These are phyloP conservation scores for Lasioglossum pauxillum DNA, from an alignment of 2,888 invertebrate genomes.

Conservation along the genomic window DNA sequence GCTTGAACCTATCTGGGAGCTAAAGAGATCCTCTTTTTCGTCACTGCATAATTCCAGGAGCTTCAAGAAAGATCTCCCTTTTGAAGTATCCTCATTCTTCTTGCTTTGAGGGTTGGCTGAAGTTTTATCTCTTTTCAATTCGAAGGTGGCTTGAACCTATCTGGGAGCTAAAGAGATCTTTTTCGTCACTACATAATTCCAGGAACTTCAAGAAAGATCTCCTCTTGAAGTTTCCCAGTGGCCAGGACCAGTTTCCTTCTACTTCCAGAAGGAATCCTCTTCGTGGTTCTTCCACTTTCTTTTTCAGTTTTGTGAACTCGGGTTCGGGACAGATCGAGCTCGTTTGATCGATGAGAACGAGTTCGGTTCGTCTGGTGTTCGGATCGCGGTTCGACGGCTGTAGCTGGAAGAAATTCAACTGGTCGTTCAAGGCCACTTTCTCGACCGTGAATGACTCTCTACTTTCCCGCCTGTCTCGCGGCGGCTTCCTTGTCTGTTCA, in stretches of 20 bases:
- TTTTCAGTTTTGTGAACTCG: background rate
- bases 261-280: background rate
- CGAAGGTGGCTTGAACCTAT: no score
- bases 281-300: background rate
- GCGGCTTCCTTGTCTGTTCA: constrained; percentile 12
- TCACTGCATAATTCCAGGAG: background rate
- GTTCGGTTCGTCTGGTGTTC: background rate
- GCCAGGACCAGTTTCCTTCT: background rate
- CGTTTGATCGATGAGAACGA: background rate
- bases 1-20: no score
- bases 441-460: constrained; percentile 15
- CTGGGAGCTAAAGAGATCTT: no score
- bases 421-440: constrained; percentile 18
- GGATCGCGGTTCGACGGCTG: background rate
- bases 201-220: no score
- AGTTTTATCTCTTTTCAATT: background rate
- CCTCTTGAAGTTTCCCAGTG: background rate
- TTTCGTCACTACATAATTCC: no score
- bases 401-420: constrained; percentile 11
- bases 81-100: background rate
- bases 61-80: background rate
- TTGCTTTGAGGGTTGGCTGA: background rate
- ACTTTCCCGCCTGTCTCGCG: constrained; percentile 8
- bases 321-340: background rate
- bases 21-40: no score